Percentiles rank a stretch among this genome's conserved stretches.
These are phyloP conservation scores for Conistra vaccinii DNA, from an alignment of 2,888 invertebrate species.

Conservation along the genomic window DNA sequence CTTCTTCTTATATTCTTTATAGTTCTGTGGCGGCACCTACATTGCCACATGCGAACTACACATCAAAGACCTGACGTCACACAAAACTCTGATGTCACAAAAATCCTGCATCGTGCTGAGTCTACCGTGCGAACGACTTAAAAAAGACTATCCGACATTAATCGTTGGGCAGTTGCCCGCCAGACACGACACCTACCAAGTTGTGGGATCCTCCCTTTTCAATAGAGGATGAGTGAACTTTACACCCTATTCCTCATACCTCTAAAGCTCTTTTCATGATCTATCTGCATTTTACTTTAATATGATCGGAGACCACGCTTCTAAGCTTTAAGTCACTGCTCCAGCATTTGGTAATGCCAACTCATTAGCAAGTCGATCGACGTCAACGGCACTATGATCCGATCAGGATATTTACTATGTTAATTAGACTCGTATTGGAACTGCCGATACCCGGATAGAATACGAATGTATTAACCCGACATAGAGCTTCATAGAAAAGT, in stretches of 20 bases:
- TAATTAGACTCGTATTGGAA: slow-evolving; percentile 46
- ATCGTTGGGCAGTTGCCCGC: too few relatives aligned
- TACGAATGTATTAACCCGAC: slow-evolving; percentile 42
- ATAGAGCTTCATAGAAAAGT: neutral
- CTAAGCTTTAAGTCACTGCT: neutral
- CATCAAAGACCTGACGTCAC: too few relatives aligned
- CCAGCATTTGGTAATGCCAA: slow-evolving; percentile 11
- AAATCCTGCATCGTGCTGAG: too few relatives aligned
- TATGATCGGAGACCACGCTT: neutral
- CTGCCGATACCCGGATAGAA: slow-evolving; percentile 29
- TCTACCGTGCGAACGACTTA: too few relatives aligned
- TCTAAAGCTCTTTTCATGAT: neutral
- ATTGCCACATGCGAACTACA: too few relatives aligned
- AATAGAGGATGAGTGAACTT: too few relatives aligned
- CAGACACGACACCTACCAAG: too few relatives aligned
- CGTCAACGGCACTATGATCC: slow-evolving; percentile 37
- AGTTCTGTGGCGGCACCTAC: neutral
- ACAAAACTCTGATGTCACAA: too few relatives aligned
- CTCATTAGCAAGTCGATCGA: slow-evolving; percentile 37
- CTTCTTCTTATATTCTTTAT: neutral
- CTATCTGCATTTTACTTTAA: neutral
- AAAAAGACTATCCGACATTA: too few relatives aligned
- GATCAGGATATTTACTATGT: slow-evolving; percentile 53
- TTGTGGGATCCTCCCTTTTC: too few relatives aligned
- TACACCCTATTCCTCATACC: too few relatives aligned